Percentiles rank a stretch among this genome's conserved stretches.
Conservation (phyloP, 2,888 invertebrate species). For the Stenchaetothrips biformis region DNA sequence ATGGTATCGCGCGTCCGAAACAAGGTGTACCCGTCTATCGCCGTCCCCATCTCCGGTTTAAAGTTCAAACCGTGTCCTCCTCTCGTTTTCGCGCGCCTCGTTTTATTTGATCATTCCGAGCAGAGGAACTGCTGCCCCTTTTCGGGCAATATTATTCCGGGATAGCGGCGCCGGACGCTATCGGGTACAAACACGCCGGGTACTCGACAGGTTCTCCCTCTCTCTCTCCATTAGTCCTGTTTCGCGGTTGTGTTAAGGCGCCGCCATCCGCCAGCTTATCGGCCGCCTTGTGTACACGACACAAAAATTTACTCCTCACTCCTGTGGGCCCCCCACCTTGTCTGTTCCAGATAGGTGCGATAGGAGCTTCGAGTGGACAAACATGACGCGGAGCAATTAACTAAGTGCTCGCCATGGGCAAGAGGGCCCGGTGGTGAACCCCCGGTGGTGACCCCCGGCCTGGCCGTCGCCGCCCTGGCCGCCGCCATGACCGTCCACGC, state of each 20-base stretch:
- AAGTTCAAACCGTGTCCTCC: no score
- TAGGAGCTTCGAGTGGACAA: conserved; percentile 12
- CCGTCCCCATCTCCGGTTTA: not conserved
- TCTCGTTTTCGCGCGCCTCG: no score
- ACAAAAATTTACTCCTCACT: conserved; percentile 19
- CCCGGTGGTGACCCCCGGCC: conserved; percentile 18
- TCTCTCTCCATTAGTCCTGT: conserved; percentile 16
- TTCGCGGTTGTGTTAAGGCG: conserved; percentile 6
- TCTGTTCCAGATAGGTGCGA: conserved; percentile 8
- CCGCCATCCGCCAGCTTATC: conserved; percentile 1
- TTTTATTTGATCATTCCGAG: no score
- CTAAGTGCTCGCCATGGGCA: not conserved
- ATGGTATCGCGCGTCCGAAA: not conserved
- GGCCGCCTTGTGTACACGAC: conserved; percentile 2
- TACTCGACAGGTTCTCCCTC: not conserved
- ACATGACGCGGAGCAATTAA: conserved; percentile 19
- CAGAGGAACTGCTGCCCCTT: no score
- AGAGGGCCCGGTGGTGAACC: not conserved
- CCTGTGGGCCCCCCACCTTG: not conserved
- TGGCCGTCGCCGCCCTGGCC: conserved; percentile 39
- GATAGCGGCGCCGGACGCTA: not conserved
- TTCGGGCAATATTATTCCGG: no score
- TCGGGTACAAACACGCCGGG: not conserved
- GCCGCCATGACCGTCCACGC: conserved; percentile 18
- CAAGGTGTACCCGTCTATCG: not conserved